A percentile compares a stretch with the other conserved stretches of the same genome.
Conservation (phyloP, 2,888 invertebrate species). For the Tetropium fuscum region DNA sequence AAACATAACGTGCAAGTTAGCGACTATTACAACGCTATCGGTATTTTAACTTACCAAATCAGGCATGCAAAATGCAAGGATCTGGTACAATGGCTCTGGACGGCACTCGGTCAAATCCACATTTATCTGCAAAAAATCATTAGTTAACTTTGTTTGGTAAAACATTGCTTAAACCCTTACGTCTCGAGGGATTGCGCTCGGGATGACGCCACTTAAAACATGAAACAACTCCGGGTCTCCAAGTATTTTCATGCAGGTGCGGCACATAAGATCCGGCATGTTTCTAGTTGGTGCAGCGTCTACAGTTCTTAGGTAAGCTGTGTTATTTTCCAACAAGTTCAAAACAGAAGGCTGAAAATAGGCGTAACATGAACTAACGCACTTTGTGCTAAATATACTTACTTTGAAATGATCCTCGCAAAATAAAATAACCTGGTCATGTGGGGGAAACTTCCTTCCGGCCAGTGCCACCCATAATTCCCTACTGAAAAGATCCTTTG, state of each 20-base stretch:
- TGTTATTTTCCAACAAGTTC: not conserved
- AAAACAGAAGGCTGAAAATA: not conserved
- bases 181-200: not conserved
- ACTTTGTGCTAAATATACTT: not conserved
- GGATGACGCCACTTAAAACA: slow-evolving; percentile 2
- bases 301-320: not conserved
- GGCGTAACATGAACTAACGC: not conserved
- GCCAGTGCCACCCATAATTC: slow-evolving; percentile 14
- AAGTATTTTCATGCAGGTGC: slow-evolving; percentile 12
- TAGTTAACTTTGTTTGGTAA: not conserved
- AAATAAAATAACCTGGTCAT: not conserved
- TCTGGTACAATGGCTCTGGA: slow-evolving; percentile 14
- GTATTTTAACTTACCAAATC: slow-evolving; percentile 23
- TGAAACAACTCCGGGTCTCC: not conserved
- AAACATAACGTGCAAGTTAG: too few relatives aligned
- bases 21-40: too few relatives aligned
- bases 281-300: not conserved
- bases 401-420: slow-evolving; percentile 13
- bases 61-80: slow-evolving; percentile 18
- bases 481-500: not conserved
- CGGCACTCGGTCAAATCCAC: not conserved
- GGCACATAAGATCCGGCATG: slow-evolving; percentile 12
- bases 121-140: slow-evolving; percentile 1
- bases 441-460: not conserved
- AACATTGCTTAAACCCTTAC: slow-evolving; percentile 8